phyloP scores from a whole-genome alignment of 2,888 invertebrate species.

The Agrenia bidenticulata region DNA sequence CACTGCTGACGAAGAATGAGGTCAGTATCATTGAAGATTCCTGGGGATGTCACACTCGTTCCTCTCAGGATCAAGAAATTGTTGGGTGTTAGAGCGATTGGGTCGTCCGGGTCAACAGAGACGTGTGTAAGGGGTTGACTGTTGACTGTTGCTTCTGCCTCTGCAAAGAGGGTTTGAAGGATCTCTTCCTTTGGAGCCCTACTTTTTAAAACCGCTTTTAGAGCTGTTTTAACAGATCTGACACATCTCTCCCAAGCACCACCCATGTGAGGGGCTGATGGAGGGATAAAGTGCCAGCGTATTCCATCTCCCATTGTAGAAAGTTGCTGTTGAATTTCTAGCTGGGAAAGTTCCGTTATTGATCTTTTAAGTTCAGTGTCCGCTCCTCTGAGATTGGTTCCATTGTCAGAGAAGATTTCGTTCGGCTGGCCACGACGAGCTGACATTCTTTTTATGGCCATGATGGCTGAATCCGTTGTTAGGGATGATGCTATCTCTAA shows the following conservation, averaged over 20 bases:
- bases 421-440: not conserved
- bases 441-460: not conserved
- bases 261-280: constrained; percentile 13
- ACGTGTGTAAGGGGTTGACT: constrained; percentile 3
- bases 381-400: constrained; percentile 9
- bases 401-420: constrained; percentile 12
- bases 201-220: not conserved
- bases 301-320: not conserved
- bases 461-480: not conserved
- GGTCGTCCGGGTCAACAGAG: constrained; percentile 5
- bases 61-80: not conserved
- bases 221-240: not conserved
- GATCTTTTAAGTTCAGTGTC: not conserved
- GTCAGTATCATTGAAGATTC: constrained; percentile 40
- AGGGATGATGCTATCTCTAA: not conserved
- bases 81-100: constrained; percentile 1
- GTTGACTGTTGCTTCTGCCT: constrained; percentile 3
- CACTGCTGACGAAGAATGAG: constrained; percentile 47
- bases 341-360: not conserved
- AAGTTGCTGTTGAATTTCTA: not conserved
- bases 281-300: constrained; percentile 9
- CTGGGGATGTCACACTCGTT: not conserved
- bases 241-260: constrained; percentile 4
- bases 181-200: not conserved
- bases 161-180: not conserved